These are phyloP conservation scores for Embidobia sp. DNA, from an alignment of 2,888 invertebrate species.

Conservation along the genomic window DNA sequence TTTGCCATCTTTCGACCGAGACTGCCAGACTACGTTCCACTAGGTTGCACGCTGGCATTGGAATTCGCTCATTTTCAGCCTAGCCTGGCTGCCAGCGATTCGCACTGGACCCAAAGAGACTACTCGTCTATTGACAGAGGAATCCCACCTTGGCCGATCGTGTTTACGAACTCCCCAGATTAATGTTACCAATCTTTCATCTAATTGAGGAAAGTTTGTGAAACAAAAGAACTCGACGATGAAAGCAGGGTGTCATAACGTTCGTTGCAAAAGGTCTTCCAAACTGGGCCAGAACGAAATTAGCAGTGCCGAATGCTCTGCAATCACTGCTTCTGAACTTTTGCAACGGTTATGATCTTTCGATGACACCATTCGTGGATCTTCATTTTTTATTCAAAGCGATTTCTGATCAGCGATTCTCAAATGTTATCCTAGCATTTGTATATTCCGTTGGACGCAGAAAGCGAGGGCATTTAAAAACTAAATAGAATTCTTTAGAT, in stretches of 20 bases:
- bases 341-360: conserved; percentile 18
- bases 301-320: background rate
- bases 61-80: conserved; percentile 53
- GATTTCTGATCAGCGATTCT: too few relatives aligned
- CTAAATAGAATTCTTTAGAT: too few relatives aligned
- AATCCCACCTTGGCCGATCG: too few relatives aligned
- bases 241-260: conserved; percentile 34
- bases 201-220: conserved; percentile 44
- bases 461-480: too few relatives aligned
- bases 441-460: too few relatives aligned
- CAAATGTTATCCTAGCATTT: too few relatives aligned
- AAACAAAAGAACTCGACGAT: conserved; percentile 12
- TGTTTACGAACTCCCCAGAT: too few relatives aligned
- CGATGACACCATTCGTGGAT: conserved; percentile 4
- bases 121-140: conserved; percentile 16
- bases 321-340: conserved; percentile 40
- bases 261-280: too few relatives aligned
- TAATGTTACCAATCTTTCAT: too few relatives aligned
- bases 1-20: conserved; percentile 62
- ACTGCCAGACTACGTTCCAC: conserved; percentile 54
- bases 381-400: conserved; percentile 66
- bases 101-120: background rate
- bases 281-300: too few relatives aligned
- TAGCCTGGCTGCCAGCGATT: conserved; percentile 6
- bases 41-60: conserved; percentile 48